Evolutionary conservation across 2,888 invertebrate genomes (phyloP), one percentile per base, ranked within the genome.

Genomic region (Acronicta psi): DNA sequence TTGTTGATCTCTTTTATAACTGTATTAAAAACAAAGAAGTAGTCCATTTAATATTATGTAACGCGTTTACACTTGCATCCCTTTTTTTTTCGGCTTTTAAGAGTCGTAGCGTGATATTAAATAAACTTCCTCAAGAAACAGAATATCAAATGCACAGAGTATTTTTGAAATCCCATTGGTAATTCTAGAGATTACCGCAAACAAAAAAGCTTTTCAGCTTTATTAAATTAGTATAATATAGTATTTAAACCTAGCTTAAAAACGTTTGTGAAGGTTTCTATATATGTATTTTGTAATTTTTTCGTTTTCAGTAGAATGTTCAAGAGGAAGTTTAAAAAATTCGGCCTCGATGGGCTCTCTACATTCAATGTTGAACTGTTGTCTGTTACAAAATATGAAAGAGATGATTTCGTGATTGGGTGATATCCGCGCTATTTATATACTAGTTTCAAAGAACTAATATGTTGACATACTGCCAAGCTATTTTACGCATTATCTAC

Each of bases 391-490:
- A 62, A 62, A 69, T 16, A 53, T 59, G 38, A 60, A 55, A 51
- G 23, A 42, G 53, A 56, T 44, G 18, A 62, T 68, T 67, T 53
- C 40, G 41, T 53, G 37, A 37, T 43, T 55, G 58, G 59, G 59
- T 64, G 54, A 67, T 75, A 75, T 67, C 36, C 45, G 43, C 16
- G 41, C 69, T 69, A 73, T 69, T 76, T 58, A 62, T 75, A 75
- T 20, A 43, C 56, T 58, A 31, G 65, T 46, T 49, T 52, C 70
- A 65, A 70, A 65, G 67, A 70, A 65, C 69, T 66, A 69, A 68
- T 73, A 65, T 49, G 60, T 75, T 75, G 75, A 70, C 67, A 70
- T 67, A 68, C 36, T 75, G 75, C 75, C 75, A 75, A 75, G 31
- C 58, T 62, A 58, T 75, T 76, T 67, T 69, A 76, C 75, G 76